phyloP scores from a whole-genome alignment of 2,113 vertebrate genomes.

The Muntiacus muntjak region DNA sequence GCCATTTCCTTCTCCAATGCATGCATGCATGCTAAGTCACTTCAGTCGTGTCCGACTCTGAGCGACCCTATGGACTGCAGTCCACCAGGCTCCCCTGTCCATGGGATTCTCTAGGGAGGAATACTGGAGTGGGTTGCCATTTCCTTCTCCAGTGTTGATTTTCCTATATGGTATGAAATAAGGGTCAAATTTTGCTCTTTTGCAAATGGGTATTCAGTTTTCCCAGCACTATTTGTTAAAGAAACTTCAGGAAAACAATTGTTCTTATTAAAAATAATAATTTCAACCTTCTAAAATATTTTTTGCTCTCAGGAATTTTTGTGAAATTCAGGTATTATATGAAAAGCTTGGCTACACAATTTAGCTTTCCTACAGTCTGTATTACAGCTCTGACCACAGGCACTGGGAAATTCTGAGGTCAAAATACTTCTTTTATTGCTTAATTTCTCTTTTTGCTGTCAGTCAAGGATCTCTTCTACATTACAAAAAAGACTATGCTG shows the following conservation, averaged over 20 bases:
- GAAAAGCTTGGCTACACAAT: neutral
- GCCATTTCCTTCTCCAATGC: too few species aligned
- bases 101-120: neutral
- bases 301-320: neutral
- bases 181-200: neutral
- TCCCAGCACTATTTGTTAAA: neutral
- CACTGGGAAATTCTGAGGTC: neutral
- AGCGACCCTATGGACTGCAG: accelerated
- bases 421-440: neutral
- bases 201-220: neutral
- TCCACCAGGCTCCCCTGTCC: neutral
- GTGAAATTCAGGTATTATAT: neutral
- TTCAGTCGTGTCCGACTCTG: accelerated
- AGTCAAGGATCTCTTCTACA: neutral
- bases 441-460: neutral
- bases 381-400: neutral
- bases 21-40: neutral
- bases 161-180: neutral
- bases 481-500: neutral
- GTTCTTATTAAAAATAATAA: neutral
- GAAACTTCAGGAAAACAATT: neutral
- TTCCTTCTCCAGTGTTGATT: neutral
- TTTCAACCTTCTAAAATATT: neutral
- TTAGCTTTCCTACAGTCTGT: neutral
- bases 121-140: neutral